phyloP scores from a whole-genome alignment of 2,797 vertebrate genomes.

The Phalloptychus januarius region DNA sequence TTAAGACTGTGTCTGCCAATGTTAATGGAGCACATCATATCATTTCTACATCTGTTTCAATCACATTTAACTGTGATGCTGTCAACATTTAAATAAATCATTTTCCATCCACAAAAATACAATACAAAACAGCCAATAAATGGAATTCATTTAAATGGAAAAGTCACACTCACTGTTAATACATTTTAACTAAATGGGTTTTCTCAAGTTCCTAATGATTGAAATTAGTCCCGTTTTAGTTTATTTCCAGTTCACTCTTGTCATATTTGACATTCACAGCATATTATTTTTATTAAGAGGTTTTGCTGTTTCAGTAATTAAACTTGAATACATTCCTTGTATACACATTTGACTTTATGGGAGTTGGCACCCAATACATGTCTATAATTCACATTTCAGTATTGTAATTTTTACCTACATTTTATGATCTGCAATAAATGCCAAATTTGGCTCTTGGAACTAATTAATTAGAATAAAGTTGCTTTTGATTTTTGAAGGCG shows the following conservation, averaged over 20 bases:
- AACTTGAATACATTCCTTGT: not conserved
- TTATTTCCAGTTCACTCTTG: not conserved
- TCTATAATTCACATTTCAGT: not conserved
- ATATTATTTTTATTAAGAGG: not conserved
- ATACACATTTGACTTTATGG: not conserved
- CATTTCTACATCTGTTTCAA: not conserved
- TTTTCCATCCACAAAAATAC: not conserved
- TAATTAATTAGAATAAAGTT: not conserved
- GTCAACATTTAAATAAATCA: not conserved
- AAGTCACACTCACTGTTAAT: not conserved
- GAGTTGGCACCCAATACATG: not conserved
- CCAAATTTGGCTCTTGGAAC: not conserved
- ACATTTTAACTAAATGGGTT: not conserved
- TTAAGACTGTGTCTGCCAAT: not conserved
- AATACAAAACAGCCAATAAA: not conserved
- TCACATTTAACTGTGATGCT: not conserved
- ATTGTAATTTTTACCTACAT: not conserved
- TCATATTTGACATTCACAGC: not conserved
- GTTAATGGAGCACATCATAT: not conserved
- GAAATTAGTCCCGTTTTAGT: not conserved
- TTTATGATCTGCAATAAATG: not conserved
- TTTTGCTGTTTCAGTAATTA: not conserved
- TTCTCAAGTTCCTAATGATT: not conserved
- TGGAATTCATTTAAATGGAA: not conserved
- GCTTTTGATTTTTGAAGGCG: not conserved